Percentiles rank a stretch among this genome's conserved stretches.
These are phyloP conservation scores for Eriosoma lanigerum DNA, from an alignment of 1,140 invertebrate genomes.

Conservation along the genomic window DNA sequence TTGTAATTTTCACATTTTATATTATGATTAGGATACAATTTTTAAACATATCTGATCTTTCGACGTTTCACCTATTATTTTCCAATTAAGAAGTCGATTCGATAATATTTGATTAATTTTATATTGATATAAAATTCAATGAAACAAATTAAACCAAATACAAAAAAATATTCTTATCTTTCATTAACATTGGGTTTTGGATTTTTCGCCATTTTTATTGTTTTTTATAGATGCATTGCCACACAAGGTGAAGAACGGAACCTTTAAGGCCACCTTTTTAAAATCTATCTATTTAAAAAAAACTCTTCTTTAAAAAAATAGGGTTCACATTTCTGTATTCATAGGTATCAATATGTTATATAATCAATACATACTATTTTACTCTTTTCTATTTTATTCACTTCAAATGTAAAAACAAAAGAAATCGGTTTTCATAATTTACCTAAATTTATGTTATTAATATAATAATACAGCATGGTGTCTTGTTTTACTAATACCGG, in stretches of 20 bases:
- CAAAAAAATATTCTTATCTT: conserved; percentile 35
- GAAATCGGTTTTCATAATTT: conserved; percentile 21
- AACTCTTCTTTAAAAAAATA: background rate
- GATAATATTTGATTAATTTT: background rate
- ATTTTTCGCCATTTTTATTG: conserved; percentile 47
- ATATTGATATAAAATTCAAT: background rate
- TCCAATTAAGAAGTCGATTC: background rate
- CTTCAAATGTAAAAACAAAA: conserved; percentile 38
- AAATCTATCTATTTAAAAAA: conserved; percentile 23
- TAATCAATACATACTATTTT: conserved; percentile 2
- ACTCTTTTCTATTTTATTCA: conserved; percentile 34
- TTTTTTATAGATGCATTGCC: conserved; percentile 49
- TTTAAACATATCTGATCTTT: background rate
- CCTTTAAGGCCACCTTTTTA: conserved; percentile 36
- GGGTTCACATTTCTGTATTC: no score
- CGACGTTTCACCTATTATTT: background rate
- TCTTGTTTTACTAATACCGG: conserved; percentile 50
- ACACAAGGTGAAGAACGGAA: conserved; percentile 44
- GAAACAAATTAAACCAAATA: background rate
- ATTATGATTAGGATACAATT: background rate
- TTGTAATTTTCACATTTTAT: background rate
- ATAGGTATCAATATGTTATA: background rate
- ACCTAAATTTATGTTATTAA: conserved; percentile 24
- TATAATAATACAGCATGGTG: conserved; percentile 49
- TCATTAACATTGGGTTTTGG: conserved; percentile 49